These are phyloP conservation scores for Geophilus truncorum DNA, from an alignment of 2,888 invertebrate species.

Conservation along the genomic window DNA sequence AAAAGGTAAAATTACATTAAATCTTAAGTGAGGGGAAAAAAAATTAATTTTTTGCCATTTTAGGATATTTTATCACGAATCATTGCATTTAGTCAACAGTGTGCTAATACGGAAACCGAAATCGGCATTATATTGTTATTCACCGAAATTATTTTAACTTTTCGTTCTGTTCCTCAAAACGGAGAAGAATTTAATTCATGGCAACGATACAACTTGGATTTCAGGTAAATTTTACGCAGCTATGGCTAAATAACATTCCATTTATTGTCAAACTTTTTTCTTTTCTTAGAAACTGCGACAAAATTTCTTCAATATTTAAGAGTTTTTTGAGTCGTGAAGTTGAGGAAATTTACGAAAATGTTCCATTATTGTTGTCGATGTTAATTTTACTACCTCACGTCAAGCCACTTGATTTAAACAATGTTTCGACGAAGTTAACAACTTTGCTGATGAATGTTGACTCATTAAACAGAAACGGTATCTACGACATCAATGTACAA, in stretches of 20 bases:
- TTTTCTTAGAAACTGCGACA: background rate
- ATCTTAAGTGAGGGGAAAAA: background rate
- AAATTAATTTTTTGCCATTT: background rate
- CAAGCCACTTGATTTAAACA: constrained; percentile 35
- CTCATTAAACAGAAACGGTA: background rate
- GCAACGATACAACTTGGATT: constrained; percentile 31
- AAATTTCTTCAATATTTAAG: background rate
- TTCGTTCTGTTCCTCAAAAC: constrained; percentile 27
- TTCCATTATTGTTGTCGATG: constrained; percentile 41
- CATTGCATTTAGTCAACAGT: background rate
- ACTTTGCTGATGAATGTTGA: background rate
- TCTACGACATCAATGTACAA: too few relatives aligned
- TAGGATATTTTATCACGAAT: constrained; percentile 23
- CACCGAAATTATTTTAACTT: constrained; percentile 18
- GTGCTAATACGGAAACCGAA: background rate
- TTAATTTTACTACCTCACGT: constrained; percentile 45
- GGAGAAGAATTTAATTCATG: constrained; percentile 27
- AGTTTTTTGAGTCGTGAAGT: background rate
- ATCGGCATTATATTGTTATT: constrained; percentile 10
- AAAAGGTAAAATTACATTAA: constrained; percentile 39
- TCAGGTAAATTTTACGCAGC: constrained; percentile 31
- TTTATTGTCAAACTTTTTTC: background rate
- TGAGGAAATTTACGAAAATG: constrained; percentile 34
- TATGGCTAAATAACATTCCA: background rate
- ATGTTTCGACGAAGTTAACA: background rate